Base-by-base conservation (phyloP, 2,888 invertebrate genomes). In the Agrilus mali region DNA sequence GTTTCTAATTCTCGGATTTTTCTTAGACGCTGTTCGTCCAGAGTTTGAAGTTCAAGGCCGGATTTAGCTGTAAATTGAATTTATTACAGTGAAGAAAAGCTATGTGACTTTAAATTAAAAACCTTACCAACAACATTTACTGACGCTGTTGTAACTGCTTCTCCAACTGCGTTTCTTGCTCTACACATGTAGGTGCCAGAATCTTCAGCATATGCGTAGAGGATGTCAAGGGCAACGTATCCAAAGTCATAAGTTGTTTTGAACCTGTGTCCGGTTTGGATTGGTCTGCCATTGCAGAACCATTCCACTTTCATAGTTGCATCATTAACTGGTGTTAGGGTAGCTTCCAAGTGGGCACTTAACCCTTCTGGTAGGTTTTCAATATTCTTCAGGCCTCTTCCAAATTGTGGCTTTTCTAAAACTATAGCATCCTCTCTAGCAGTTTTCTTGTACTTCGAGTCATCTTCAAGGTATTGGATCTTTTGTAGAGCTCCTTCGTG, bases 281-380 rank as follows among this genome's bases (percentile, higher is more conserved):
- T 80, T 3, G 95, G 94, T 57, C 83, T 77, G 41, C 94, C 96
- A 68, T 98, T 92, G 65, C 90, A 86, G 70, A 80, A 95, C 98
- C 97, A 98, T 70, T 97, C 96, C 8, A 98, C 93, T 53, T 84
- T 82, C 96, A 98, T 96, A 7, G 93, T 93, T 4, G 97, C 94
- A 66, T 98, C 98, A 58, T 96, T 95, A 33, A 96, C 89, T 0
- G 98, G 98, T 1, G 93, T 90, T 31, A 98, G 71, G 5, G 94
- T 94, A 1, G 93, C 93, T 69, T 95, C 95, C 55, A 96, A 71
- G 65, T 95, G 95, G 44, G 90, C 86, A 42, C 85, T 85, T 47
- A 78, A 76, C 16, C 93, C 93, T 70, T 96, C 95, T 10, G 83
- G 75, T 13, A 89, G 76, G 57, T 85, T 82, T 52, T 84, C 87